Evolutionary conservation across 2,113 vertebrate species (phyloP).

Genomic region (Sander lucioperca): DNA sequence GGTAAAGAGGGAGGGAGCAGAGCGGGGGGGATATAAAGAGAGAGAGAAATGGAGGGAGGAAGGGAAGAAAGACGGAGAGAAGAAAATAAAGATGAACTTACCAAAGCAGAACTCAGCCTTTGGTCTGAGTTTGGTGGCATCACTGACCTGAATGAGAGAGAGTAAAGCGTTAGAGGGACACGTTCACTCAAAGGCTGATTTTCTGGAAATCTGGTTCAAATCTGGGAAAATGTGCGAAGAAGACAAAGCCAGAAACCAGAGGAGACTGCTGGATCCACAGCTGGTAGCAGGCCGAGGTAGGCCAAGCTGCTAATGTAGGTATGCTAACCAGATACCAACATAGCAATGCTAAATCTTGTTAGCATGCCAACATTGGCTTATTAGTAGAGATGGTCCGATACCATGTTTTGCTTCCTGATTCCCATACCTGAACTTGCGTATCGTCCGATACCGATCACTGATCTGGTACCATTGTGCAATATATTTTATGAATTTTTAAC

Average conservation of each 20-base stretch:
- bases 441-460: too few relatives aligned
- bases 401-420: too few relatives aligned
- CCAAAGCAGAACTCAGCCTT: constrained; percentile 99
- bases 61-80: neutral
- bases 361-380: neutral
- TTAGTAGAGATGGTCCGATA: too few relatives aligned
- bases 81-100: constrained; percentile 73
- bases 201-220: too few relatives aligned
- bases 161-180: neutral
- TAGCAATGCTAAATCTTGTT: neutral
- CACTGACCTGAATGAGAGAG: constrained; percentile 89
- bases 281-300: neutral
- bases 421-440: too few relatives aligned
- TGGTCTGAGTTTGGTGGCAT: constrained; percentile 96
- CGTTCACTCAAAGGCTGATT: neutral
- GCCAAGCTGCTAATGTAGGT: too few relatives aligned
- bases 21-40: neutral
- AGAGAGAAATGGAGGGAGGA: too few relatives aligned
- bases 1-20: neutral
- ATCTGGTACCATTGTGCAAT: too few relatives aligned
- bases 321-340: neutral
- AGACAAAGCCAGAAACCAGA: neutral
- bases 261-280: neutral
- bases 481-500: too few relatives aligned
- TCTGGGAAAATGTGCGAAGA: neutral